A percentile compares a stretch with the other conserved stretches of the same genome.
Conservation (phyloP, 2,797 vertebrate genomes). For the Heliangelus exortis region DNA sequence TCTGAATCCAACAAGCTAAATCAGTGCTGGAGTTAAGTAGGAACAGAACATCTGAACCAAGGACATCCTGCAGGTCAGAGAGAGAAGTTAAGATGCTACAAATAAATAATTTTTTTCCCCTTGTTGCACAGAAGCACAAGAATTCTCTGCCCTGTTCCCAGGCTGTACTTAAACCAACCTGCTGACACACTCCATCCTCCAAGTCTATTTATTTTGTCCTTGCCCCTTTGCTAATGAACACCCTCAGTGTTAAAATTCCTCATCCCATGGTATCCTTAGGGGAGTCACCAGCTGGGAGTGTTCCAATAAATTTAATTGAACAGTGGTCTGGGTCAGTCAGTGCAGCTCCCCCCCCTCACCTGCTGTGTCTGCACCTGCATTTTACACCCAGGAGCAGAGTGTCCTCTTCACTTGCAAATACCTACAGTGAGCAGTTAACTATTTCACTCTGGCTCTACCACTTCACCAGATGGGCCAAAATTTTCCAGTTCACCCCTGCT, state of each 20-base stretch:
- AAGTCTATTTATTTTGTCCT: neutral
- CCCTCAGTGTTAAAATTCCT: neutral
- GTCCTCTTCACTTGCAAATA: neutral
- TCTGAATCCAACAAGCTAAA: neutral
- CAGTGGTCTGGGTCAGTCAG: neutral
- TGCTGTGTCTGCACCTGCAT: neutral
- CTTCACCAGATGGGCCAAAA: neutral
- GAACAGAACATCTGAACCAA: neutral
- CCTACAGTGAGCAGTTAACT: neutral
- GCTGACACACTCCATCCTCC: neutral
- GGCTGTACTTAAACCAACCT: neutral
- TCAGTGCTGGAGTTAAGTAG: neutral
- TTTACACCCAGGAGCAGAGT: neutral
- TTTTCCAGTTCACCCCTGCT: neutral
- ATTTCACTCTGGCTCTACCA: neutral
- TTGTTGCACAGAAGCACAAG: neutral
- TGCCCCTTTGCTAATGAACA: neutral
- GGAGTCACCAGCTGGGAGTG: neutral
- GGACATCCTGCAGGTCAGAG: too few species aligned
- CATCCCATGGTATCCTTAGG: neutral
- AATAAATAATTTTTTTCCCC: neutral
- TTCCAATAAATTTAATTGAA: neutral
- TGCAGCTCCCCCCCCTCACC: neutral
- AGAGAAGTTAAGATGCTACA: neutral
- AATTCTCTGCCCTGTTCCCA: neutral